Base-by-base conservation (phyloP, 2,113 vertebrate species). In the Trachemys scripta region DNA sequence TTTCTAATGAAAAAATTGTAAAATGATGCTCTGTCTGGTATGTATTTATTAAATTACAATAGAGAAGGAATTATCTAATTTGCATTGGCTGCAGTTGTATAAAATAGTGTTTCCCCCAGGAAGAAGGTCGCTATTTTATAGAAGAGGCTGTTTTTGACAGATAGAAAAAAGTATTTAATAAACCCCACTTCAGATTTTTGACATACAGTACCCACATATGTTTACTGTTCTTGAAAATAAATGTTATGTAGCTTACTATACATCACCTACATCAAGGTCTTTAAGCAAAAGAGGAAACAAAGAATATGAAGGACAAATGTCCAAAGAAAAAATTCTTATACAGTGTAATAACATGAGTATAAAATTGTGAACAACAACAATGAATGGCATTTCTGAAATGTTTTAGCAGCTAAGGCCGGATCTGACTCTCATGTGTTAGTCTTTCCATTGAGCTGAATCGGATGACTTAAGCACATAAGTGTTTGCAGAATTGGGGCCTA, bases 21-120 rank as follows among this genome's bases (percentile, higher is more conserved):
- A 95, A 95, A 31, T 94, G 81, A 27, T 72, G 2, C 49, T 17
- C 27, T 87, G 93, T 97, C 87, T 96, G 87, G 92, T 96, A 88
- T 95, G 38, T 92, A 93, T 78, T 91, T 92, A 94, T 80, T 91
- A 95, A 92, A 49, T 82, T 85, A 90, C 24, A 93, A 42, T 54
- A 96, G 80, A 86, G 79, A 76, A 87, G 84, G 82, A 83, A 86
- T 94, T 95, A 91, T 90, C 91, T 91, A 86, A 96, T 96, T 96
- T 95, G 85, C 92, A 95, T 91, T 90, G 88, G 56, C 88, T 86
- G 79, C 80, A 22, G 31, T 65, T 12, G 20, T 45, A 27, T 31
- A 57, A 54, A 75, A 76, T 50, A 75, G 3, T 16, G 25, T 62
- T 59, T 50, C 2, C 90, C 86, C n/a, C 8, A 7, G 29, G 85